These are phyloP conservation scores for Xanthorhoe spadicearia DNA, from an alignment of 2,888 invertebrate species.

Conservation along the genomic window DNA sequence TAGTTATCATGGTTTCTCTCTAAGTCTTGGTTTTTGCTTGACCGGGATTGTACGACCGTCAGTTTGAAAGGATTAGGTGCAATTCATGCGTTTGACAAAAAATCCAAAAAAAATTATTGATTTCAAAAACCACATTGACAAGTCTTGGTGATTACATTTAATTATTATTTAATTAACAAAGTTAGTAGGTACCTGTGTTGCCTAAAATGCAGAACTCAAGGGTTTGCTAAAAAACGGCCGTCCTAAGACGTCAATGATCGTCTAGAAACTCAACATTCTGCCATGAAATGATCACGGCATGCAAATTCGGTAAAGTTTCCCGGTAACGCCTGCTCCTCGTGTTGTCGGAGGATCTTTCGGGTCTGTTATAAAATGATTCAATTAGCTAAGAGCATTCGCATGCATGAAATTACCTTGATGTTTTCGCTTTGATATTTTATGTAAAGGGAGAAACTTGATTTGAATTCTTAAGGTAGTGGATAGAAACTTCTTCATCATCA, in stretches of 20 bases:
- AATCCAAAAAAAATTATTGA: no score
- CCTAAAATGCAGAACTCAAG: no score
- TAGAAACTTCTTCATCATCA: not conserved
- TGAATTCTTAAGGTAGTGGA: not conserved
- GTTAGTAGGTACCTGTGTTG: no score
- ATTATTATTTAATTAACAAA: no score
- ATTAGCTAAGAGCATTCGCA: slow-evolving; percentile 22
- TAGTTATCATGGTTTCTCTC: slow-evolving; percentile 1
- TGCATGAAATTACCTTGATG: slow-evolving; percentile 17
- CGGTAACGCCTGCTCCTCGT: slow-evolving; percentile 21
- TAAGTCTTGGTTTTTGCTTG: not conserved
- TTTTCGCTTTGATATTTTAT: slow-evolving; percentile 20
- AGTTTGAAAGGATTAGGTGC: no score
- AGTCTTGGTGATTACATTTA: no score
- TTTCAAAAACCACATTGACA: no score
- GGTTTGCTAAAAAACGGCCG: not conserved
- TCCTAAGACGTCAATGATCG: not conserved
- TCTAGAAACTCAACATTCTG: slow-evolving; percentile 12
- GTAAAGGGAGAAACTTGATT: not conserved
- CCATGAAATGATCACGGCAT: slow-evolving; percentile 22
- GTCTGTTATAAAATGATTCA: slow-evolving; percentile 23
- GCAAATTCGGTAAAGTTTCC: slow-evolving; percentile 23
- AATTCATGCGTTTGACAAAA: no score
- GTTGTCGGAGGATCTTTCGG: slow-evolving; percentile 12
- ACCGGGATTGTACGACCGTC: not conserved